A percentile compares a stretch with the other conserved stretches of the same genome.
Evolutionary conservation across 2,888 invertebrate genomes (phyloP).

Genomic region (Deilephila elpenor): DNA sequence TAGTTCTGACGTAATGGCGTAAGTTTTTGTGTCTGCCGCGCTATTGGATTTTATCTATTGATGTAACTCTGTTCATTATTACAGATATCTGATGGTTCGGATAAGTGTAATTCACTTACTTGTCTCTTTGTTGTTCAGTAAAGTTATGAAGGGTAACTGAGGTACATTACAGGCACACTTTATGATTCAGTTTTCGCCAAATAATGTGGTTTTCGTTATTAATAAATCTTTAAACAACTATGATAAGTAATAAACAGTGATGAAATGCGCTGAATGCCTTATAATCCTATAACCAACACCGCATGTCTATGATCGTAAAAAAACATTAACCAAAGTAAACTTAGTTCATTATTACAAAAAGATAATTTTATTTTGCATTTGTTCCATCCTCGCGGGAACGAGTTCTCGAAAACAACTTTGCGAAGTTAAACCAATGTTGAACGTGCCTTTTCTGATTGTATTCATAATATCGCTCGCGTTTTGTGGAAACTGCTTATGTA

Average conservation of each 20-base stretch:
- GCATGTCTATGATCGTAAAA: background rate
- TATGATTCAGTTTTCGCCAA: background rate
- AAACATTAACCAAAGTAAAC: background rate
- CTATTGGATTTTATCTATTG: background rate
- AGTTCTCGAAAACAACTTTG: background rate
- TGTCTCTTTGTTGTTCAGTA: background rate
- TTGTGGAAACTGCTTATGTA: conserved; percentile 31
- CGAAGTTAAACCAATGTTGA: background rate
- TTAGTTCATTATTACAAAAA: background rate
- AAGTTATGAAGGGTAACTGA: background rate
- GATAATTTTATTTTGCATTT: background rate
- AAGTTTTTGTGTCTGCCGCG: conserved; percentile 11
- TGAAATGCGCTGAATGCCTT: too few species aligned
- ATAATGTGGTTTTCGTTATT: too few species aligned
- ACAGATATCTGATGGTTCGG: background rate
- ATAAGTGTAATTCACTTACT: background rate
- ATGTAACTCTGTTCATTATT: conserved; percentile 7
- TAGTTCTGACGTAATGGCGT: conserved; percentile 4
- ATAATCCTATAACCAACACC: background rate
- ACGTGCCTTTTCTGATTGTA: background rate
- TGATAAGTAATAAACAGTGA: too few species aligned
- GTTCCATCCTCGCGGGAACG: background rate
- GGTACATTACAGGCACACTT: background rate
- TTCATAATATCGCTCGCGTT: background rate
- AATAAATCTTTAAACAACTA: too few species aligned